Percentiles rank a stretch among this genome's conserved stretches.
phyloP scores from a whole-genome alignment of 2,113 vertebrate species.

The Potamarius usumacintae region DNA sequence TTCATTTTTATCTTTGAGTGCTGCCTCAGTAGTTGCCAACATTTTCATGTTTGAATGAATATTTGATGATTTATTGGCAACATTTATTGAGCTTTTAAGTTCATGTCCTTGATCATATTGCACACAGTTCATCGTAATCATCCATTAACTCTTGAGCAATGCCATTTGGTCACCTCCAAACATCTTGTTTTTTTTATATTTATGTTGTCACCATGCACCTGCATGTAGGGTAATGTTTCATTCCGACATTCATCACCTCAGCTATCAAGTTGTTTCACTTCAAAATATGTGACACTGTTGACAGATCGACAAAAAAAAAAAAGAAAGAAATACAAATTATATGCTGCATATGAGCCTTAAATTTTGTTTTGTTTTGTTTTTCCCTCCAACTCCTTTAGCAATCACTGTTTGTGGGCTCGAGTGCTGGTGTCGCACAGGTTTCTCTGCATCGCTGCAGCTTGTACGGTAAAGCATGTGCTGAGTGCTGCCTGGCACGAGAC shows the following conservation, averaged over 20 bases:
- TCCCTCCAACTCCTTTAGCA: conserved; percentile 70
- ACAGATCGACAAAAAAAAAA: neutral
- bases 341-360: neutral
- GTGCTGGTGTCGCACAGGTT: conserved; percentile 80
- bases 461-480: conserved; percentile 87
- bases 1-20: neutral
- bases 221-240: neutral
- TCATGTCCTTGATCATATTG: neutral
- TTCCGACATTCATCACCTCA: neutral
- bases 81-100: neutral
- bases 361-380: neutral
- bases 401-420: conserved; percentile 84
- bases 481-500: conserved; percentile 93
- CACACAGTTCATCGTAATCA: neutral
- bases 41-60: neutral
- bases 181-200: neutral
- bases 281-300: neutral
- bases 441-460: conserved; percentile 85
- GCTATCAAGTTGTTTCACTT: neutral
- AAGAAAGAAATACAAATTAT: neutral
- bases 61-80: neutral
- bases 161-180: neutral
- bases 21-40: neutral
- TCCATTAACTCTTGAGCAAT: neutral
- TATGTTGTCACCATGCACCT: neutral